phyloP scores from a whole-genome alignment of 2,888 invertebrate species.

The Trisateles emortualis region DNA sequence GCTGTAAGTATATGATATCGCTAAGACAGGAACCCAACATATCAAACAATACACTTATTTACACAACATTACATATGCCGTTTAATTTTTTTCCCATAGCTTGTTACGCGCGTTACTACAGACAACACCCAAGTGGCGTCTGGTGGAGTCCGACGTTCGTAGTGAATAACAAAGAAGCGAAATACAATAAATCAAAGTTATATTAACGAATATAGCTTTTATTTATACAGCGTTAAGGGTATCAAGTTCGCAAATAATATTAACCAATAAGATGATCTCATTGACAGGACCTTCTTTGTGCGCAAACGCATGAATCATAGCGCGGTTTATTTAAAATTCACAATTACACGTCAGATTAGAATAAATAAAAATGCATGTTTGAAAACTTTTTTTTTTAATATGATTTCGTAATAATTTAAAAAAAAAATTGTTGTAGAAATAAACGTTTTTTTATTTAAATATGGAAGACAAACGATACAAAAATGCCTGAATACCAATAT shows the following conservation, averaged over 20 bases:
- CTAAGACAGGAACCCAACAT: neutral
- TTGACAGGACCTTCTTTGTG: slow-evolving; percentile 17
- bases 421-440: slow-evolving; percentile 2
- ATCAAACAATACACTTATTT: slow-evolving; percentile 64
- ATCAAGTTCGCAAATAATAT: slow-evolving; percentile 4
- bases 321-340: slow-evolving; percentile 36
- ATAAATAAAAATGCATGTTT: slow-evolving; percentile 7
- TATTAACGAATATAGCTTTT: slow-evolving; percentile 26
- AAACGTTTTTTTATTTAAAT: slow-evolving; percentile 2
- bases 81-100: slow-evolving; percentile 54
- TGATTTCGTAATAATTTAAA: neutral
- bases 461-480: slow-evolving; percentile 16
- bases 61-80: slow-evolving; percentile 57
- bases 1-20: neutral
- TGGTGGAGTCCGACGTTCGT: too few species aligned
- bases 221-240: slow-evolving; percentile 27
- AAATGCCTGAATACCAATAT: slow-evolving; percentile 13
- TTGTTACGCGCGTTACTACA: slow-evolving; percentile 18
- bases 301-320: slow-evolving; percentile 24
- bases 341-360: neutral
- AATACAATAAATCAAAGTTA: neutral
- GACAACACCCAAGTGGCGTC: slow-evolving; percentile 6
- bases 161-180: slow-evolving; percentile 49
- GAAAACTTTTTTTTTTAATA: neutral
- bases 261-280: slow-evolving; percentile 35